A percentile compares a stretch with the other conserved stretches of the same genome.
These are phyloP conservation scores for Cinara cedri DNA, from an alignment of 2,888 invertebrate species.

Conservation along the genomic window DNA sequence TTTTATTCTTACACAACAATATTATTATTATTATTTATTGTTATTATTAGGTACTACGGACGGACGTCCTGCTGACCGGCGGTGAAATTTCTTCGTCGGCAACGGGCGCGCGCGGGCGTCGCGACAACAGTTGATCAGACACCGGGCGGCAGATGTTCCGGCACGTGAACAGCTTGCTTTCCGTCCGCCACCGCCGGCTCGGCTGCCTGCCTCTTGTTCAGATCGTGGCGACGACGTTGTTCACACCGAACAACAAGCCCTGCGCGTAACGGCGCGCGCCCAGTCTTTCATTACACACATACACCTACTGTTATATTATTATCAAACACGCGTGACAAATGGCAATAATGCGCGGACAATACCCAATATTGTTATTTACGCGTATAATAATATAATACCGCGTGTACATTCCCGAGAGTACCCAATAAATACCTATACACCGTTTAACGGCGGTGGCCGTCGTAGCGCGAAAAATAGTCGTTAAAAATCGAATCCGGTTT, in stretches of 20 bases:
- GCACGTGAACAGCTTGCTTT: constrained; percentile 56
- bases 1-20: constrained; percentile 27
- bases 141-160: constrained; percentile 50
- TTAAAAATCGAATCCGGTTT: constrained; percentile 52
- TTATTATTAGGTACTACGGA: background rate
- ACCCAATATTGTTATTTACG: no score
- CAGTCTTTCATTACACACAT: no score
- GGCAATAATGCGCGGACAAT: no score
- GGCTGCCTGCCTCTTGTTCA: constrained; percentile 28
- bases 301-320: no score
- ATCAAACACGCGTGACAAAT: no score
- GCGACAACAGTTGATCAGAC: constrained; percentile 40
- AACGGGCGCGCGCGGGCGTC: background rate
- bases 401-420: background rate
- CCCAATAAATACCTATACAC: background rate
- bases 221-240: constrained; percentile 1
- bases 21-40: constrained; percentile 14
- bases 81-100: constrained; percentile 9
- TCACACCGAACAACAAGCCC: constrained; percentile 25
- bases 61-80: constrained; percentile 11
- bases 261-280: no score
- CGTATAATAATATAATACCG: no score
- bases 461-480: constrained; percentile 33
- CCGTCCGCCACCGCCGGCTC: constrained; percentile 16
- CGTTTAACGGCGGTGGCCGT: background rate